A percentile compares a stretch with the other conserved stretches of the same genome.
Conservation (phyloP, 2,113 vertebrate genomes). For the Siniperca knerii region DNA sequence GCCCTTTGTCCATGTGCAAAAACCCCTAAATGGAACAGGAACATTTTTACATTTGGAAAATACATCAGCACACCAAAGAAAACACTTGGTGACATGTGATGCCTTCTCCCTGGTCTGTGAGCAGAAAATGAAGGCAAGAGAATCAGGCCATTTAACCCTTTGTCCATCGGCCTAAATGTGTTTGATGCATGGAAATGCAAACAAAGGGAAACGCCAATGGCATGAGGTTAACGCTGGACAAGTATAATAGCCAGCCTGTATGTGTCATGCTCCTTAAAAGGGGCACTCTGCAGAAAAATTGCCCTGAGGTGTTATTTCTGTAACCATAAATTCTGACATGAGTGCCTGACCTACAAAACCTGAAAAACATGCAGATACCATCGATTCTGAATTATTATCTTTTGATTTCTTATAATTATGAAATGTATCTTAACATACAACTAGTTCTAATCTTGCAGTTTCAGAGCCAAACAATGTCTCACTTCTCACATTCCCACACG, state of each 20-base stretch:
- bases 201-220: conserved; percentile 66
- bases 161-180: conserved; percentile 59
- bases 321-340: not conserved
- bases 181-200: conserved; percentile 56
- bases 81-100: conserved; percentile 30
- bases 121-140: conserved; percentile 22
- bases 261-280: conserved; percentile 5
- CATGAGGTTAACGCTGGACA: conserved; percentile 35
- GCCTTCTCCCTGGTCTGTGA: conserved; percentile 5
- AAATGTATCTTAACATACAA: not conserved
- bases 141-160: conserved; percentile 39
- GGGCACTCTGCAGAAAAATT: conserved; percentile 24
- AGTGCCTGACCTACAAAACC: conserved; percentile 6
- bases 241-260: conserved; percentile 40
- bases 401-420: not conserved
- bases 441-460: not conserved
- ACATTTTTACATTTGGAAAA: conserved; percentile 56
- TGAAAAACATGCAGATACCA: not conserved
- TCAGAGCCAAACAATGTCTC: conserved; percentile 21
- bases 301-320: conserved; percentile 12
- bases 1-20: conserved; percentile 18
- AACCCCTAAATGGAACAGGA: conserved; percentile 1
- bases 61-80: conserved; percentile 38
- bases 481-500: conserved; percentile 38
- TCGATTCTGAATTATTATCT: not conserved